Conservation (phyloP, 1,140 invertebrate species). For the Acyrthosiphon pisum region DNA sequence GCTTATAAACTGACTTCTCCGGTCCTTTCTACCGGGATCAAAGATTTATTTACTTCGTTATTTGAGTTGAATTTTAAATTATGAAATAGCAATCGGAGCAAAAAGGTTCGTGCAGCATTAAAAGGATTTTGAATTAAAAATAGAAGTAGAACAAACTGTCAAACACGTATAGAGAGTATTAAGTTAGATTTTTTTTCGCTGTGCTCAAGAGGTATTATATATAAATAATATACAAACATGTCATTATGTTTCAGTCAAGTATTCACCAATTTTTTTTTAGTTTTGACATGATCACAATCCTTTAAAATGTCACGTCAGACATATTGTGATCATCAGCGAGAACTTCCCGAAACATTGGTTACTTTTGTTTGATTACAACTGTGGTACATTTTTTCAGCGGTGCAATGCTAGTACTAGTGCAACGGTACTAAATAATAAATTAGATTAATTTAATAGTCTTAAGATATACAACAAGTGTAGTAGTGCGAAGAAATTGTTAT, state of each 20-base stretch:
- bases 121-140: background rate
- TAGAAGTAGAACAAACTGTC: background rate
- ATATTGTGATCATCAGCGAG: background rate
- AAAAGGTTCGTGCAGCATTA: background rate
- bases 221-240: background rate
- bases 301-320: background rate
- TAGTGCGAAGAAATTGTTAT: slow-evolving; percentile 8
- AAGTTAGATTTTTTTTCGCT: background rate
- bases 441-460: background rate
- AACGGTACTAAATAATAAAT: background rate
- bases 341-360: background rate
- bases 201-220: background rate
- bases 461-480: background rate
- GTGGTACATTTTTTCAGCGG: background rate
- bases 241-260: background rate
- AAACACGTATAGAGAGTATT: background rate
- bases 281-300: background rate
- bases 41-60: background rate
- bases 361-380: background rate
- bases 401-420: background rate
- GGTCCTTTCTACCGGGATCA: background rate
- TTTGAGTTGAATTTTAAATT: slow-evolving; percentile 25
- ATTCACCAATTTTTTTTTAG: background rate
- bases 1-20: background rate
- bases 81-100: background rate